Evolutionary conservation across 2,888 invertebrate genomes (phyloP).

Genomic region (Oscheius sp.): DNA sequence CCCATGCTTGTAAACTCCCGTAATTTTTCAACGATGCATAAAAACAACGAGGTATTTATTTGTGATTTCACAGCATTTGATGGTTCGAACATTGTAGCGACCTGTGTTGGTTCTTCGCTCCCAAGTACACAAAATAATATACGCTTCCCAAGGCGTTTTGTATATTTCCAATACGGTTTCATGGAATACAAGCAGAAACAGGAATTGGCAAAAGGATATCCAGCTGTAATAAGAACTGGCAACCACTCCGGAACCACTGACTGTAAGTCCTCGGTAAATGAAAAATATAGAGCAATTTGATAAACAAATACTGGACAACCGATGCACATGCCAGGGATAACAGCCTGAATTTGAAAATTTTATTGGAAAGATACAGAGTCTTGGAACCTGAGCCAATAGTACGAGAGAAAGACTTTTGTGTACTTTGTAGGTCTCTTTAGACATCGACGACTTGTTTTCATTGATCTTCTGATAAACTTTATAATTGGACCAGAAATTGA

Average conservation of each 20-base stretch:
- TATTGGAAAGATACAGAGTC: background rate
- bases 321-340: background rate
- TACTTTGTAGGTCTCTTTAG: background rate
- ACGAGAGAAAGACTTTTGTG: background rate
- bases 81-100: no score
- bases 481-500: background rate
- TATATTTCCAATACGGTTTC: background rate
- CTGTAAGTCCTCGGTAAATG: background rate
- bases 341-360: background rate
- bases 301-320: background rate
- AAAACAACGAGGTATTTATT: no score
- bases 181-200: background rate
- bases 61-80: no score
- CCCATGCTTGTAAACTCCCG: no score
- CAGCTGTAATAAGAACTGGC: background rate
- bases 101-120: no score
- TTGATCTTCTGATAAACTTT: background rate
- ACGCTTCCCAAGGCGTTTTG: background rate
- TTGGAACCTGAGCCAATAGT: conserved; percentile 7
- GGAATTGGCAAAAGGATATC: conserved; percentile 1
- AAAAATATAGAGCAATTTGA: background rate
- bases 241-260: background rate
- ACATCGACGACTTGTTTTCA: background rate
- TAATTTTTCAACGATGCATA: no score
- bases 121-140: background rate